Evolutionary conservation across 1,140 invertebrate species (phyloP), one percentile per base, ranked within the genome.

Genomic region (Anastrepha ludens): DNA sequence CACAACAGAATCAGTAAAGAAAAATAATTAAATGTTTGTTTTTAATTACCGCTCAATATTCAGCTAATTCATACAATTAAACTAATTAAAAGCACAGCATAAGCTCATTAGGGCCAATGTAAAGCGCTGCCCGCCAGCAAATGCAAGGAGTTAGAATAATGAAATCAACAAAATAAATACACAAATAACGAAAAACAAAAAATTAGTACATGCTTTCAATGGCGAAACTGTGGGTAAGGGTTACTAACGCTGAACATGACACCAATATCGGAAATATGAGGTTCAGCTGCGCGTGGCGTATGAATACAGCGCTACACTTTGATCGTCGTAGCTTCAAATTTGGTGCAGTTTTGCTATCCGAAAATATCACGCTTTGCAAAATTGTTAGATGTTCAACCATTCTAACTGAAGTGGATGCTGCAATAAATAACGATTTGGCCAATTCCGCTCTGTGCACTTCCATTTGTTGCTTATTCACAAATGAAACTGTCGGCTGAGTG

Each of bases 101-200:
- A 47, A 74, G 67, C 13, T 7, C 41, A 74, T 74, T 47, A 47
- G 39, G 0, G 15, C 41, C 67, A 74, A 67, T 39, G 29, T 67
- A 29, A 20, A 67, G 20, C 29, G 65, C n/a, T 67, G 11, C 41
- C 15, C 11, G 39, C 11, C 67, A 17, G 13, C 65, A 67, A 11
- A n/a, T 2, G 39, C 15, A 13, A 3, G 4, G 44, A 44, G 44
- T 74, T 47, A 2, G 8, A 74, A 44, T 44, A 47, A 15, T 7
- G 67, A 74, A 74, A 74, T 47, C 67, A 44, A 74, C 67, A 74
- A 74, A 74, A 74, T 74, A 74, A 74, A 47, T 13, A 74, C 13
- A 47, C 67, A 44, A 74, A 74, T 47, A 74, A 44, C 13, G 44
- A 3, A 47, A 74, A 74, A 74, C 44, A 41, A 67, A 1, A 29